Evolutionary conservation across 2,113 vertebrate genomes (phyloP).

Genomic region (Neodontobutis hainanensis): DNA sequence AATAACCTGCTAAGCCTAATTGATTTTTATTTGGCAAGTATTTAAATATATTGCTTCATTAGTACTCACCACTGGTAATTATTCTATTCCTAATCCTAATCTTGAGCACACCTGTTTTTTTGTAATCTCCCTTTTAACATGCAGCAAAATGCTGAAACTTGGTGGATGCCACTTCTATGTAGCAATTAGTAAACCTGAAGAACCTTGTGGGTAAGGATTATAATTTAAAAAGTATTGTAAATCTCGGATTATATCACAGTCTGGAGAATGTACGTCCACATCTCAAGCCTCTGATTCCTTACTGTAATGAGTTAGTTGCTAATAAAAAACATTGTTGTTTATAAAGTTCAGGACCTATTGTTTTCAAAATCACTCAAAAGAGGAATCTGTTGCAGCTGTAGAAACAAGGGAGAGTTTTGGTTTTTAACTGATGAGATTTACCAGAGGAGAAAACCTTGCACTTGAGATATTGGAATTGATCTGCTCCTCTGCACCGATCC

Average conservation of each 20-base stretch:
- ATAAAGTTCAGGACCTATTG: constrained; percentile 15
- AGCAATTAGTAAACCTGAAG: constrained; percentile 64
- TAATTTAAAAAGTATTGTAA: constrained; percentile 38
- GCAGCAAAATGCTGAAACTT: constrained; percentile 14
- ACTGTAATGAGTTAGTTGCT: background rate
- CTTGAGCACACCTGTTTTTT: constrained; percentile 50
- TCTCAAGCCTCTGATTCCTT: constrained; percentile 41
- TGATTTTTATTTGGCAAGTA: constrained; percentile 48
- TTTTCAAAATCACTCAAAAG: constrained; percentile 11
- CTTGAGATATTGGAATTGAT: constrained; percentile 75
- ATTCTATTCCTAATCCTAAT: constrained; percentile 55
- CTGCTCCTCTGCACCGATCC: constrained; percentile 53
- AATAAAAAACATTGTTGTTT: background rate
- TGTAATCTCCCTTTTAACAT: constrained; percentile 12
- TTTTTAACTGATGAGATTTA: constrained; percentile 70
- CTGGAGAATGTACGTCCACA: constrained; percentile 56
- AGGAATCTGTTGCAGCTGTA: constrained; percentile 27
- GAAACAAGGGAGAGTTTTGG: constrained; percentile 47
- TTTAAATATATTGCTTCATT: constrained; percentile 40
- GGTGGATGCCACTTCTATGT: constrained; percentile 28
- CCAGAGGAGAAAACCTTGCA: constrained; percentile 59
- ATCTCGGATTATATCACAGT: constrained; percentile 70
- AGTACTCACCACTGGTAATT: constrained; percentile 59
- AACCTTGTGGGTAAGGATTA: constrained; percentile 67
- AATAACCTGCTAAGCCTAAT: constrained; percentile 48